phyloP scores from a whole-genome alignment of 2,797 vertebrate species.

The Eremophila alpestris region DNA sequence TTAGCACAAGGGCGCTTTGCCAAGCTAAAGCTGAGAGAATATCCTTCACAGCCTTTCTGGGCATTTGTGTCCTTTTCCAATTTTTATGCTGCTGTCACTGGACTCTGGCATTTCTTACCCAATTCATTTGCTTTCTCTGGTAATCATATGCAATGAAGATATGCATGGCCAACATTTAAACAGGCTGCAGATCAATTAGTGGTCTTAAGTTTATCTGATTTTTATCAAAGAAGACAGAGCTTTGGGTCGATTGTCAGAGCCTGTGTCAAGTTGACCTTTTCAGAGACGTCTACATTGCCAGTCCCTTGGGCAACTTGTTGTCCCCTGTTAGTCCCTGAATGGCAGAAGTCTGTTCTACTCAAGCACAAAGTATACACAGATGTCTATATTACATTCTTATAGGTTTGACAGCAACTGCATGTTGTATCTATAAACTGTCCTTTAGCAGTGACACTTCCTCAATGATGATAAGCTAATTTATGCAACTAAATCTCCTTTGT shows the following conservation, averaged over 20 bases:
- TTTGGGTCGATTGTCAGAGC: conserved; percentile 97
- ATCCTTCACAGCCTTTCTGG: conserved; percentile 59
- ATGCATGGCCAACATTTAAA: conserved; percentile 98
- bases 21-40: conserved; percentile 68
- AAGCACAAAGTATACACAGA: conserved; percentile 99
- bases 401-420: conserved; percentile 96
- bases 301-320: conserved; percentile 88
- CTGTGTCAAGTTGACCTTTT: conserved; percentile 99
- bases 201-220: conserved; percentile 99
- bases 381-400: conserved; percentile 97
- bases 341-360: conserved; percentile 98
- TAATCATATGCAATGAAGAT: conserved; percentile 91
- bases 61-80: conserved; percentile 69
- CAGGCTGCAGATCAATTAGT: conserved; percentile 97
- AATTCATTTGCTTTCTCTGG: conserved; percentile 81
- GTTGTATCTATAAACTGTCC: conserved; percentile 99
- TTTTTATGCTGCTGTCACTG: conserved; percentile 76
- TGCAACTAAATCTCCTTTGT: conserved; percentile 98
- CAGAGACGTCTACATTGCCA: conserved; percentile 91
- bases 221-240: conserved; percentile 99
- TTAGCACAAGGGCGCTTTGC: conserved; percentile 77
- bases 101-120: conserved; percentile 79
- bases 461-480: conserved; percentile 99
- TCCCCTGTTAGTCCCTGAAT: conserved; percentile 96
- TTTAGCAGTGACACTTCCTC: conserved; percentile 99